Evolutionary conservation across 2,888 invertebrate species (phyloP), one percentile per base, ranked within the genome.

Genomic region (Slavum lentiscoides): DNA sequence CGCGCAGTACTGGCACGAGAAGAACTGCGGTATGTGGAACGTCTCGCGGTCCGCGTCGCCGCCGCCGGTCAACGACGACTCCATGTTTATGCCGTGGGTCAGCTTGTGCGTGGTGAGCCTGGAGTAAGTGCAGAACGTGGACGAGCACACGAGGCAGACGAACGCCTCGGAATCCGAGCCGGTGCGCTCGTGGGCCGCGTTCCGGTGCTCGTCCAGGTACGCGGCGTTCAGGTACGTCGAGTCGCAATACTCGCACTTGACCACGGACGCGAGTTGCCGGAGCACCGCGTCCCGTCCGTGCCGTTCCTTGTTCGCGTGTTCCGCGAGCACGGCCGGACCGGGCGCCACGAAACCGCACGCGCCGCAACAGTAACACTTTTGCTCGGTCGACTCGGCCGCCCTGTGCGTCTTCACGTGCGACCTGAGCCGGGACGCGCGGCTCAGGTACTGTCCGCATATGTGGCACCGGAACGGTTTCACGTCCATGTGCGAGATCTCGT

Each of bases 391-490:
- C 59, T 83, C 83, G 64, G 87, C 87, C 82, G 88, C 88, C 74
- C 88, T 88, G 82, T 89, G 89, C 6, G 88, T 88, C 1, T 89
- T 85, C 73, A 89, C 84, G 84, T 89, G 89, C 87, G 88, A 88
- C 8, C 88, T 86, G 43, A 89, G 86, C 0, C 89, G 87, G 0
- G 89, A 89, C 7, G 88, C 86, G 0, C 89, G 88, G 5, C 89
- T 89, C 82, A 89, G 84, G 75, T 88, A 88, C 85, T 89, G 89
- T 83, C 88, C 85, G 83, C 89, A 89, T 68, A 89, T 88, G 86
- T 89, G 89, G 84, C 89, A 89, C 84, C 89, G 89, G 86, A 88
- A 89, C 17, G 89, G 89, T 82, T 89, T 89, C 75, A 88, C 88
- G 88, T 89, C 84, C 83, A 85, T 85, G 85, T 89, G 89, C 0